These are phyloP conservation scores for Mimumesa dahlbomi DNA, from an alignment of 2,888 invertebrate genomes.

Conservation along the genomic window DNA sequence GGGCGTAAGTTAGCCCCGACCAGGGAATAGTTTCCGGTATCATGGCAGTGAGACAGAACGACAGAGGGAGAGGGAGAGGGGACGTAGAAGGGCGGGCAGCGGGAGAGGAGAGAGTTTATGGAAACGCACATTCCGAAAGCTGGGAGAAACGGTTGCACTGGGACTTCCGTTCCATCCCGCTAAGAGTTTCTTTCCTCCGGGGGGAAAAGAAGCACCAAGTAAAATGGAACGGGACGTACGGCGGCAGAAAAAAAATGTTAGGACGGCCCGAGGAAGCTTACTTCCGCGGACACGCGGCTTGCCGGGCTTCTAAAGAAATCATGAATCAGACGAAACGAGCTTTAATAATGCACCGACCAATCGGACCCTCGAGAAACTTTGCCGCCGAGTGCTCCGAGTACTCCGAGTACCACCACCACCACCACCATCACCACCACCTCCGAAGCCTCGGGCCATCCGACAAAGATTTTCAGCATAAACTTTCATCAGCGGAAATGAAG, in stretches of 20 bases:
- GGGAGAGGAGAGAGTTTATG: no score
- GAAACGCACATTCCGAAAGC: slow-evolving; percentile 29
- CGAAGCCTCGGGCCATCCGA: no score
- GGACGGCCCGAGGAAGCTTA: slow-evolving; percentile 39
- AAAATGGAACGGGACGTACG: neutral
- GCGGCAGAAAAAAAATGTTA: slow-evolving; percentile 11
- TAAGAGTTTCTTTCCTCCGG: no score
- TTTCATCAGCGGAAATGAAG: no score
- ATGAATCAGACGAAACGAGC: slow-evolving; percentile 60
- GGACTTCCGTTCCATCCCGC: neutral
- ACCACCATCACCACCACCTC: no score
- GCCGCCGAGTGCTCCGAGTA: slow-evolving; percentile 12
- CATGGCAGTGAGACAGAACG: no score
- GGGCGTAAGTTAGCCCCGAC: slow-evolving; percentile 20
- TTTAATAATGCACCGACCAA: slow-evolving; percentile 63
- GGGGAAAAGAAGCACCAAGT: neutral
- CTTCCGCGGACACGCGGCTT: slow-evolving; percentile 36
- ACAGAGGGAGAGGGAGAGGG: no score
- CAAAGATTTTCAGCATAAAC: neutral
- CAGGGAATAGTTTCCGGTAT: slow-evolving; percentile 6
- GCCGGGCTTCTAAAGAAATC: slow-evolving; percentile 56
- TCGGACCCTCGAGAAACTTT: slow-evolving; percentile 47
- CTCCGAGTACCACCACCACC: no score
- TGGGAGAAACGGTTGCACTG: slow-evolving; percentile 3
- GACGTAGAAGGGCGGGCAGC: no score